Conservation (phyloP, 2,797 vertebrate species). For the Xyrichtys novacula region DNA sequence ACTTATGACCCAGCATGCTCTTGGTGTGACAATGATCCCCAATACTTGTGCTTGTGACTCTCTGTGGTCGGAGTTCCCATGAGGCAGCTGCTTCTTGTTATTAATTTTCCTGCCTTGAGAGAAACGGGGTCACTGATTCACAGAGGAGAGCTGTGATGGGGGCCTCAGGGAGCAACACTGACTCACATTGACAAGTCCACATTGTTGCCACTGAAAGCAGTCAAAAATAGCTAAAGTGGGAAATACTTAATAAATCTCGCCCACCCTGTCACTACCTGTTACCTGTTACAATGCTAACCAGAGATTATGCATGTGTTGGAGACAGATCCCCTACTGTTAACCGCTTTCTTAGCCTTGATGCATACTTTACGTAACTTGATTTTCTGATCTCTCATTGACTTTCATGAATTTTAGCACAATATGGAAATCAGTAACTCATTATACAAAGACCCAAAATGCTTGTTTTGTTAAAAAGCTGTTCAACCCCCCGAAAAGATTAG, state of each 20-base stretch:
- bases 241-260: constrained; percentile 60
- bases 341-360: background rate
- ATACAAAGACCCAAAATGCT: background rate
- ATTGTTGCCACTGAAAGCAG: constrained; percentile 55
- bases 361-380: background rate
- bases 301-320: constrained; percentile 25
- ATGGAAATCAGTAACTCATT: background rate
- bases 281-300: constrained; percentile 32
- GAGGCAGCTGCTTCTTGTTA: constrained; percentile 70
- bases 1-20: background rate
- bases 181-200: constrained; percentile 76
- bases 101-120: constrained; percentile 75
- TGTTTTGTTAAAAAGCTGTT: background rate
- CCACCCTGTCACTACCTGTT: constrained; percentile 45
- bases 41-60: constrained; percentile 59
- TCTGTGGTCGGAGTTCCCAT: constrained; percentile 54
- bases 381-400: background rate
- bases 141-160: constrained; percentile 69
- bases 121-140: constrained; percentile 83
- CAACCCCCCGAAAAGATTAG: background rate
- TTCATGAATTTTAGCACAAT: background rate
- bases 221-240: constrained; percentile 74
- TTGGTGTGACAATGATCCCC: constrained; percentile 16
- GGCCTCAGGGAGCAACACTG: constrained; percentile 73
- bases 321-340: background rate